A percentile compares a stretch with the other conserved stretches of the same genome.
Conservation (phyloP, 2,797 vertebrate genomes). For the Sebastes melanostomus region DNA sequence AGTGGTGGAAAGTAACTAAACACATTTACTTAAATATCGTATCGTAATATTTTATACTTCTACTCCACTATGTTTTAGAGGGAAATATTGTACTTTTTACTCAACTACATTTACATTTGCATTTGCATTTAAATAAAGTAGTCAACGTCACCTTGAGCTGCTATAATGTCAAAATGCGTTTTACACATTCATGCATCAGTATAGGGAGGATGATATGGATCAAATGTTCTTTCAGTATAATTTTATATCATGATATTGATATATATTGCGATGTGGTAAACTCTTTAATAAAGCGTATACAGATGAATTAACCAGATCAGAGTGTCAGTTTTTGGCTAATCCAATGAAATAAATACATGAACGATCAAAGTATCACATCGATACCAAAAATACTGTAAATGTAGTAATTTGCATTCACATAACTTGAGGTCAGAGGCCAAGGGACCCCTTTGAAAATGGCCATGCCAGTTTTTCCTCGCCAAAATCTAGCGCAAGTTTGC, state of each 20-base stretch:
- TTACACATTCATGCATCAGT: neutral
- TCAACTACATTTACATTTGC: neutral
- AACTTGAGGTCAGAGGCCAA: too few relatives aligned
- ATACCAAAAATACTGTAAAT: too few relatives aligned
- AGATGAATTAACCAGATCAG: too few relatives aligned
- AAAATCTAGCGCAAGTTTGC: too few relatives aligned
- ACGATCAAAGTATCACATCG: too few relatives aligned
- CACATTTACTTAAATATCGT: neutral
- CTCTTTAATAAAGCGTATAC: neutral
- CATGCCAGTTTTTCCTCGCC: too few relatives aligned
- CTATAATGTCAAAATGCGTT: neutral
- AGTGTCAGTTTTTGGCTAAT: too few relatives aligned
- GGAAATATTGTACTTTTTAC: neutral
- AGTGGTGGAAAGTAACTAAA: neutral
- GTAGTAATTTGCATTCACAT: too few relatives aligned
- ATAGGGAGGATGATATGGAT: neutral
- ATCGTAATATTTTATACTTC: neutral
- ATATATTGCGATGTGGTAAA: neutral
- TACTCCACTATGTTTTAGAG: neutral
- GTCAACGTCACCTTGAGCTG: too few relatives aligned
- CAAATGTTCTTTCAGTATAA: neutral
- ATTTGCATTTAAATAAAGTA: neutral
- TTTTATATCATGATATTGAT: neutral
- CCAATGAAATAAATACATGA: too few relatives aligned
- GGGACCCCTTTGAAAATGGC: too few relatives aligned